phyloP scores from a whole-genome alignment of 2,113 vertebrate genomes.

The Saguinus imperator region DNA sequence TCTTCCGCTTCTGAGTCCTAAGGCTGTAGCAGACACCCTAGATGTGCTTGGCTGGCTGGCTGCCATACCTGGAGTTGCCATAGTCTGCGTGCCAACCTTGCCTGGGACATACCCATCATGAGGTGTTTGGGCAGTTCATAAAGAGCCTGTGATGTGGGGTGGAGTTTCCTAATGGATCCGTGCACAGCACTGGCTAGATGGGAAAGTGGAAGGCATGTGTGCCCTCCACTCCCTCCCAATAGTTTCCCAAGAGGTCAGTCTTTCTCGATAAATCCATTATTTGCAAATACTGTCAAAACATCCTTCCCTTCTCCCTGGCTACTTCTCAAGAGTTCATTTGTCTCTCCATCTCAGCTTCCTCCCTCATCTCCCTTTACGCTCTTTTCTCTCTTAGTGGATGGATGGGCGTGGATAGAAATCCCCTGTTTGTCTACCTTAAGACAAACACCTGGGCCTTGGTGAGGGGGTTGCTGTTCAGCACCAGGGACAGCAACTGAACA shows the following conservation, averaged over 20 bases:
- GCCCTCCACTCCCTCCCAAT: neutral
- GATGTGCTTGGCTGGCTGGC: neutral
- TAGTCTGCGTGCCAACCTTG: slow-evolving; percentile 74
- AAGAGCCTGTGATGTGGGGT: neutral
- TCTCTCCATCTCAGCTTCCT: neutral
- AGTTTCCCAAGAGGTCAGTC: neutral
- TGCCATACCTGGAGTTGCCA: slow-evolving; percentile 47
- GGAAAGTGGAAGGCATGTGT: rapidly evolving
- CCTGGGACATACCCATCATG: neutral
- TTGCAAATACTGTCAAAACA: neutral
- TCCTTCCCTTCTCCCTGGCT: neutral
- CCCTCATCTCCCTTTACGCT: too few species aligned
- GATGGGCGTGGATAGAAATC: too few species aligned
- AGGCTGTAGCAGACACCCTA: neutral
- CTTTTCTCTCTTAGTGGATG: neutral
- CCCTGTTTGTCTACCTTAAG: neutral
- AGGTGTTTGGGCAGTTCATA: neutral
- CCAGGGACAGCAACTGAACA: neutral
- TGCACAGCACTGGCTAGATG: neutral
- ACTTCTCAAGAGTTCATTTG: neutral
- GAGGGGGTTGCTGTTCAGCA: neutral
- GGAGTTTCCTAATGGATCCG: neutral
- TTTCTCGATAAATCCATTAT: neutral
- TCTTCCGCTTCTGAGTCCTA: neutral
- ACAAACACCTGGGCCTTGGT: neutral